These are phyloP conservation scores for Arge pagana DNA, from an alignment of 2,888 invertebrate species.

Conservation along the genomic window DNA sequence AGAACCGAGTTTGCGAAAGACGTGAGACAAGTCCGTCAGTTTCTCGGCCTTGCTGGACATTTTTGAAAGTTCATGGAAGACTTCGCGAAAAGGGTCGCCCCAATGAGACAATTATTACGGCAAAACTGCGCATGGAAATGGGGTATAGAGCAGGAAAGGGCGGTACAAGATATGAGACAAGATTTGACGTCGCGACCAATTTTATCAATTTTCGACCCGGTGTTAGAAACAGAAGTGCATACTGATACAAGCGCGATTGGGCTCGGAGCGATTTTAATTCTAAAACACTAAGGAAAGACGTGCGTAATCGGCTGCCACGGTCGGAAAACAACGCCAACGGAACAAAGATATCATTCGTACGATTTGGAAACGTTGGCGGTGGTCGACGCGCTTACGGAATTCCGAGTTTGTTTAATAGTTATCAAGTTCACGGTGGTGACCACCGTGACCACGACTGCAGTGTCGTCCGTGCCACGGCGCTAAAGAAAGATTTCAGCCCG, in stretches of 20 bases:
- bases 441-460: too few relatives aligned
- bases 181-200: slow-evolving; percentile 33
- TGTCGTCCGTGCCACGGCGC: slow-evolving; percentile 40
- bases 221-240: slow-evolving; percentile 38
- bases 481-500: slow-evolving; percentile 38
- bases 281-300: slow-evolving; percentile 28
- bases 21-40: slow-evolving; percentile 14
- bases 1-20: background rate
- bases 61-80: slow-evolving; percentile 19
- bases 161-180: slow-evolving; percentile 29
- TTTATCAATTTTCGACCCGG: slow-evolving; percentile 38
- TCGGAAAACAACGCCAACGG: slow-evolving; percentile 29
- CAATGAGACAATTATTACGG: slow-evolving; percentile 18
- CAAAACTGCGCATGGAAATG: slow-evolving; percentile 14
- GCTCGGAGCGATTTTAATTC: slow-evolving; percentile 44
- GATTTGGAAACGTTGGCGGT: slow-evolving; percentile 52
- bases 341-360: slow-evolving; percentile 47
- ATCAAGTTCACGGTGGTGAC: slow-evolving; percentile 40
- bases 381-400: slow-evolving; percentile 40
- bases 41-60: slow-evolving; percentile 21
- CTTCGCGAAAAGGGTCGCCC: slow-evolving; percentile 5
- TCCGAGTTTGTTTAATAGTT: slow-evolving; percentile 47
- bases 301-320: slow-evolving; percentile 45
- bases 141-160: background rate
- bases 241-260: slow-evolving; percentile 48